Percentiles rank a stretch among this genome's conserved stretches.
These are phyloP conservation scores for Plecotus auritus DNA, from an alignment of 2,113 vertebrate genomes.

Conservation along the genomic window DNA sequence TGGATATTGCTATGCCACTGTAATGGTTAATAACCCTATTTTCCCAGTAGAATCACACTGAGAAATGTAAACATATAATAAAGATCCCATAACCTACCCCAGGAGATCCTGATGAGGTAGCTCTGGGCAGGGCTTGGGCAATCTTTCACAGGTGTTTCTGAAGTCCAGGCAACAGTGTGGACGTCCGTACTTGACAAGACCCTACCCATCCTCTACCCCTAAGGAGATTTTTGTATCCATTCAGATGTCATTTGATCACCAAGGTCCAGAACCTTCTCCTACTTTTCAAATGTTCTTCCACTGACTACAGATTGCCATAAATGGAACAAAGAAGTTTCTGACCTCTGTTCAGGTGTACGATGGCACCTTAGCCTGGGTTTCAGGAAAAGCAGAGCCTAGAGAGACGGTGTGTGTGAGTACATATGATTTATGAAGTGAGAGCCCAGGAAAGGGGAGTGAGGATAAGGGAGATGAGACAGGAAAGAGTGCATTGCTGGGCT, in stretches of 20 bases:
- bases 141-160: not conserved
- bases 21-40: not conserved
- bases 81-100: not conserved
- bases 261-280: too few relatives aligned
- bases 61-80: not conserved
- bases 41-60: not conserved
- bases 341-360: not conserved
- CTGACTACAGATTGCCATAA: not conserved
- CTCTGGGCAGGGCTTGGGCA: not conserved
- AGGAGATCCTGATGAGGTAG: not conserved
- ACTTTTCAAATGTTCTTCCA: not conserved
- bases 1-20: not conserved
- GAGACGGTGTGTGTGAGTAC: not conserved
- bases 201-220: too few relatives aligned
- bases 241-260: not conserved
- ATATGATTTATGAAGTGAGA: not conserved
- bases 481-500: not conserved
- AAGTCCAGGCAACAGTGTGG: not conserved
- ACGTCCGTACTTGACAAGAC: not conserved
- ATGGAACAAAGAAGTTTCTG: not conserved
- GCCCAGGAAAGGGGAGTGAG: not conserved
- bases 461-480: not conserved
- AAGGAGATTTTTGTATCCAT: not conserved
- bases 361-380: not conserved
- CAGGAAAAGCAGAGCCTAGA: not conserved